Evolutionary conservation across 2,888 invertebrate genomes (phyloP).

Genomic region (Dryobotodes eremita): DNA sequence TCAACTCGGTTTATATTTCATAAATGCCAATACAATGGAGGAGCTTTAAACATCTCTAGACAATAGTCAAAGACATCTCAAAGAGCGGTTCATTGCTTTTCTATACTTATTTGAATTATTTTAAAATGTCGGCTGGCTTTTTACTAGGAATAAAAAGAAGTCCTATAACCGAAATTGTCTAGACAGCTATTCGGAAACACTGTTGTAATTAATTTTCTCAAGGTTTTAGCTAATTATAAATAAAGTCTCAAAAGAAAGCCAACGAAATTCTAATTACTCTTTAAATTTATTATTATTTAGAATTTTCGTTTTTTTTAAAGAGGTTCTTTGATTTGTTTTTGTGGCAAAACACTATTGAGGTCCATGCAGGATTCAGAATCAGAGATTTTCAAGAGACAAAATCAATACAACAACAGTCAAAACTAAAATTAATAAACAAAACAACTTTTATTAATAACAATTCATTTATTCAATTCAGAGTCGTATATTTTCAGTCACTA

Average conservation of each 20-base stretch:
- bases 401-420: neutral
- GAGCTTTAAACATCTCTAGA: slow-evolving; percentile 28
- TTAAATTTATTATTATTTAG: neutral
- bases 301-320: no score
- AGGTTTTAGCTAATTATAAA: neutral
- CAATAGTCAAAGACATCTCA: neutral
- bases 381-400: neutral
- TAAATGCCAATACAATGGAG: slow-evolving; percentile 43
- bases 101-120: slow-evolving; percentile 45
- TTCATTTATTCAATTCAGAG: slow-evolving; percentile 4
- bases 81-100: slow-evolving; percentile 36
- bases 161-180: slow-evolving; percentile 20
- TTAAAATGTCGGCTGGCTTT: slow-evolving; percentile 35
- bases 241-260: neutral
- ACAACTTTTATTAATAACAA: slow-evolving; percentile 3
- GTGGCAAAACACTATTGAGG: neutral
- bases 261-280: neutral
- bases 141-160: slow-evolving; percentile 32
- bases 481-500: slow-evolving; percentile 1
- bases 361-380: neutral
- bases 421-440: neutral
- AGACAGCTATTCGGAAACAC: slow-evolving; percentile 7
- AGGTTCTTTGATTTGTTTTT: neutral
- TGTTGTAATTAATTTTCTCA: neutral
- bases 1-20: slow-evolving; percentile 42